phyloP scores from a whole-genome alignment of 1,140 invertebrate species.

The Drosophila ogumai region DNA sequence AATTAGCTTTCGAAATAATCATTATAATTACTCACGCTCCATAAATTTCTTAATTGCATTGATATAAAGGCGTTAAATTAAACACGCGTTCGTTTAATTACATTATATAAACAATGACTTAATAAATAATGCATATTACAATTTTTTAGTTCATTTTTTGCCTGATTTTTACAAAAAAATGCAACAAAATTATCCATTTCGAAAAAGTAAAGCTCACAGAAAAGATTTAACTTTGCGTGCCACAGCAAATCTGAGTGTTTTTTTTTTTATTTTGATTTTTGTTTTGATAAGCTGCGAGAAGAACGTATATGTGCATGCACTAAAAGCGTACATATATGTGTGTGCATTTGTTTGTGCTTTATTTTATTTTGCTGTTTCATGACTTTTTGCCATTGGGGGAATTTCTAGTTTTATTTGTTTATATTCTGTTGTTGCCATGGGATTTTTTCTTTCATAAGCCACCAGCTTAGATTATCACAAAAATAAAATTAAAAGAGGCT shows the following conservation, averaged over 20 bases:
- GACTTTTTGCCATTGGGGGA: constrained; percentile 19
- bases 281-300: constrained; percentile 39
- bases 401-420: constrained; percentile 34
- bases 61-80: not conserved
- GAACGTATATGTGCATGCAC: constrained; percentile 13
- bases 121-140: not conserved
- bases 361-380: constrained; percentile 23
- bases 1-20: constrained; percentile 4
- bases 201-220: not conserved
- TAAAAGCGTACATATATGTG: constrained; percentile 9
- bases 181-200: not conserved
- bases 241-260: constrained; percentile 8
- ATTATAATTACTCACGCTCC: constrained; percentile 10
- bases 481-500: not conserved
- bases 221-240: constrained; percentile 17
- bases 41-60: constrained; percentile 29
- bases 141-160: not conserved
- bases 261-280: constrained; percentile 17
- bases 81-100: not conserved
- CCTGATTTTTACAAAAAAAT: not conserved
- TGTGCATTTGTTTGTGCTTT: constrained; percentile 18
- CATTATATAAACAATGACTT: not conserved
- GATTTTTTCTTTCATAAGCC: constrained; percentile 12
- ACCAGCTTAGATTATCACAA: constrained; percentile 1
- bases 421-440: constrained; percentile 11